A percentile compares a stretch with the other conserved stretches of the same genome.
These are phyloP conservation scores for Brevimyrus niger DNA, from an alignment of 2,113 vertebrate species.

Conservation along the genomic window DNA sequence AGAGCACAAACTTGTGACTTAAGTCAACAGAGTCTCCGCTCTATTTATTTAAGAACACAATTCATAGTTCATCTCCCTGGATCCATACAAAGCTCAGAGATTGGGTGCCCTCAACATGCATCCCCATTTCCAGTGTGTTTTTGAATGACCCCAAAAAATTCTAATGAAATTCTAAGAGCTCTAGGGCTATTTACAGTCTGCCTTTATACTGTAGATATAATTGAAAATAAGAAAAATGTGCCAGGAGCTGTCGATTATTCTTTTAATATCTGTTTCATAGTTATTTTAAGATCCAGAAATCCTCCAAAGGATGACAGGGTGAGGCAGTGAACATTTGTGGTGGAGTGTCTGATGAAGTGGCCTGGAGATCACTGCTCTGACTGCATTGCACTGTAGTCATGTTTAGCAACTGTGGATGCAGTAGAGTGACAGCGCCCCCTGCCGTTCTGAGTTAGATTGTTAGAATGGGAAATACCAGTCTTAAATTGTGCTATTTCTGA, in stretches of 20 bases:
- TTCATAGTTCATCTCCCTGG: background rate
- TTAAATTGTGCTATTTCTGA: background rate
- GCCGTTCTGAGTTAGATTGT: background rate
- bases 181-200: background rate
- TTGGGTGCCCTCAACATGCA: background rate
- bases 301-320: background rate
- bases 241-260: background rate
- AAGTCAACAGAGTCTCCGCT: slow-evolving; percentile 9
- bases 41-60: background rate
- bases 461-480: background rate
- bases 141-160: background rate
- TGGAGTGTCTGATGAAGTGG: background rate
- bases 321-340: background rate
- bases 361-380: background rate
- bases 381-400: background rate
- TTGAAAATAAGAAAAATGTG: background rate
- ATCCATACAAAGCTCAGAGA: background rate
- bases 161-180: background rate
- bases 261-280: background rate
- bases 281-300: background rate
- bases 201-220: background rate
- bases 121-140: background rate
- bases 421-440: slow-evolving; percentile 3
- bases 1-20: background rate
- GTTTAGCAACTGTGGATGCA: background rate